Evolutionary conservation across 2,888 invertebrate genomes (phyloP).

Genomic region (Morinoia aosen): DNA sequence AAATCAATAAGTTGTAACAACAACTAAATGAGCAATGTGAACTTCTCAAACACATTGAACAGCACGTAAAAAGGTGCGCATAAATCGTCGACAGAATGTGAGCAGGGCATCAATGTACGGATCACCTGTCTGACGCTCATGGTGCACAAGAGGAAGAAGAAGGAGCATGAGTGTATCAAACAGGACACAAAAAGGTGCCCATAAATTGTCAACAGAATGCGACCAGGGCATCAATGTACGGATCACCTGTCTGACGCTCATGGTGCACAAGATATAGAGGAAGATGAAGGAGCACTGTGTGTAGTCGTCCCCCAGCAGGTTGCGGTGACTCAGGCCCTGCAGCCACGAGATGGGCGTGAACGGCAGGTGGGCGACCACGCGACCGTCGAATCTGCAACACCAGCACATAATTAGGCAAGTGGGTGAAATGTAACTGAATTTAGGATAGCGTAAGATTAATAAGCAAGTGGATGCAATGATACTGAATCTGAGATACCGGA

Average conservation of each 20-base stretch:
- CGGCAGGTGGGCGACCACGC: constrained; percentile 96
- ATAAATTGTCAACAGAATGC: too few species aligned
- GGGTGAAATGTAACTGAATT: neutral
- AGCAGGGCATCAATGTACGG: neutral
- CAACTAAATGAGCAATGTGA: too few species aligned
- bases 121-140: constrained; percentile 38
- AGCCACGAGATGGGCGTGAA: constrained; percentile 97
- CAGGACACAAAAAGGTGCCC: too few species aligned
- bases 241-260: constrained; percentile 91
- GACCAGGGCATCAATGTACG: neutral
- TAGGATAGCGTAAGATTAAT: neutral
- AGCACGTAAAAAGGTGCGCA: neutral
- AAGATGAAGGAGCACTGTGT: constrained; percentile 99
- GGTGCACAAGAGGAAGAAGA: neutral
- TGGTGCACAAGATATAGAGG: constrained; percentile 97
- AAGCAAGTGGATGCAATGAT: too few species aligned
- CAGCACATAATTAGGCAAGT: neutral
- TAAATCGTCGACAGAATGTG: neutral
- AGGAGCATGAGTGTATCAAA: too few species aligned
- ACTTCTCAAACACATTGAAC: neutral
- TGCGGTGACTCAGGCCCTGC: constrained; percentile 96
- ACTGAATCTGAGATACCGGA: too few species aligned
- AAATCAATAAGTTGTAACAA: too few species aligned
- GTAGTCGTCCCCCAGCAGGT: constrained; percentile 95
- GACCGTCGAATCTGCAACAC: constrained; percentile 89